Percentiles rank a stretch among this genome's conserved stretches.
Conservation (phyloP, 2,797 vertebrate genomes). For the Sphenopsis melanotis region DNA sequence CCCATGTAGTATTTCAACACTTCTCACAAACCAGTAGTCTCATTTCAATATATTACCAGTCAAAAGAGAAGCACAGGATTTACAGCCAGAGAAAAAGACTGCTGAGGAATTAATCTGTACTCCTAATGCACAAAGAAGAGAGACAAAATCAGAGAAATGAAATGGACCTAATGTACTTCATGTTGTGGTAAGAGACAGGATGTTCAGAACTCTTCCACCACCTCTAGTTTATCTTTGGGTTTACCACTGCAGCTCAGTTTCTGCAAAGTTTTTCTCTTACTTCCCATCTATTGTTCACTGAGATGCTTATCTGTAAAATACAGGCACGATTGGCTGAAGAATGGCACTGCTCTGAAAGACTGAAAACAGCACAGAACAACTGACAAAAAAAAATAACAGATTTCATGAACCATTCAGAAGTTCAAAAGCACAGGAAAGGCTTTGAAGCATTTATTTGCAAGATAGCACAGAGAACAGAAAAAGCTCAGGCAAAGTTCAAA, state of each 20-base stretch:
- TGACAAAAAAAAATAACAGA: rapidly evolving
- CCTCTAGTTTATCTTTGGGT: not conserved
- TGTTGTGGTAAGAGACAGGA: not conserved
- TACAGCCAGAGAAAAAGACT: not conserved
- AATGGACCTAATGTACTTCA: not conserved
- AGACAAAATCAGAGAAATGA: not conserved
- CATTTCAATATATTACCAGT: not conserved
- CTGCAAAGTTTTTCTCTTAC: not conserved
- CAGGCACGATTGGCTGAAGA: not conserved
- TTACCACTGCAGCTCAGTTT: not conserved
- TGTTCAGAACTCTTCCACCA: not conserved
- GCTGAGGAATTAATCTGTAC: not conserved
- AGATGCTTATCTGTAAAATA: not conserved
- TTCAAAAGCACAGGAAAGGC: not conserved
- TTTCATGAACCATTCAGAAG: not conserved
- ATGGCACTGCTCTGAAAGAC: not conserved
- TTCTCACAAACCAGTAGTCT: not conserved
- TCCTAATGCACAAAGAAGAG: not conserved
- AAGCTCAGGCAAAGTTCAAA: not conserved
- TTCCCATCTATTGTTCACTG: not conserved
- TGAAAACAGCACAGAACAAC: not conserved
- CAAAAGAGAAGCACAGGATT: not conserved
- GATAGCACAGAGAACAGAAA: not conserved
- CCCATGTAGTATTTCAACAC: not conserved
- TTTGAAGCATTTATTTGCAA: not conserved